Conservation (phyloP, 2,113 vertebrate species). For the Prietella phreatophila region DNA sequence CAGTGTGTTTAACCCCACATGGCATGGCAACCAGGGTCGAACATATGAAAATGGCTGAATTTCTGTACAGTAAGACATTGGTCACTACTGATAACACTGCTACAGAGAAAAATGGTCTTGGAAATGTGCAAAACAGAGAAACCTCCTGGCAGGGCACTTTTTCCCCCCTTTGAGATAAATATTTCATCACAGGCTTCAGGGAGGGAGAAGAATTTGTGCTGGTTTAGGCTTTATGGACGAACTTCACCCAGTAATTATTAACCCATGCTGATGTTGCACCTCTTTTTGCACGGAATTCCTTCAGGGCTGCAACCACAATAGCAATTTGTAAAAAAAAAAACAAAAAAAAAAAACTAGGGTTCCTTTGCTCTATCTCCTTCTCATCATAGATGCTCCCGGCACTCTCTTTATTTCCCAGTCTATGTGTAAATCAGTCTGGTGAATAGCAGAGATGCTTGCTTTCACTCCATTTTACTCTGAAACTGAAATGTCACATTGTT, state of each 20-base stretch:
- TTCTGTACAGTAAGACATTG: neutral
- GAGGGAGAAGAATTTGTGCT: slow-evolving; percentile 36
- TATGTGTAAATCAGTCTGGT: neutral
- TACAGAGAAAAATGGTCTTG: slow-evolving; percentile 3
- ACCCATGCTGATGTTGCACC: slow-evolving; percentile 61
- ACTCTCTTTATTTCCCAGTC: neutral
- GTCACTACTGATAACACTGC: neutral
- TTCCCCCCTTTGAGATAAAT: slow-evolving; percentile 11
- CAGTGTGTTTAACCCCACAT: neutral
- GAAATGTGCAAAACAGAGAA: neutral
- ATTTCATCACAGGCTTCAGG: slow-evolving; percentile 56
- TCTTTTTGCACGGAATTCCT: slow-evolving; percentile 54
- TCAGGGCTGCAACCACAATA: slow-evolving; percentile 21
- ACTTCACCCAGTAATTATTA: slow-evolving; percentile 65
- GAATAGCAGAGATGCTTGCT: neutral
- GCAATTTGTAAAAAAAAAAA: neutral
- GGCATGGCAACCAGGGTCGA: neutral
- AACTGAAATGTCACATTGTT: neutral
- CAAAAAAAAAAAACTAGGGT: too few species aligned
- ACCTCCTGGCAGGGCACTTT: neutral
- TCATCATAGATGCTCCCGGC: neutral
- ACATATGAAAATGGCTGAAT: neutral
- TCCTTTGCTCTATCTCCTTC: neutral
- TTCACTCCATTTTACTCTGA: neutral
- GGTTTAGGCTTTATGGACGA: slow-evolving; percentile 59